These are phyloP conservation scores for Melangyna quadrimaculata DNA, from an alignment of 2,888 invertebrate genomes.

Conservation along the genomic window DNA sequence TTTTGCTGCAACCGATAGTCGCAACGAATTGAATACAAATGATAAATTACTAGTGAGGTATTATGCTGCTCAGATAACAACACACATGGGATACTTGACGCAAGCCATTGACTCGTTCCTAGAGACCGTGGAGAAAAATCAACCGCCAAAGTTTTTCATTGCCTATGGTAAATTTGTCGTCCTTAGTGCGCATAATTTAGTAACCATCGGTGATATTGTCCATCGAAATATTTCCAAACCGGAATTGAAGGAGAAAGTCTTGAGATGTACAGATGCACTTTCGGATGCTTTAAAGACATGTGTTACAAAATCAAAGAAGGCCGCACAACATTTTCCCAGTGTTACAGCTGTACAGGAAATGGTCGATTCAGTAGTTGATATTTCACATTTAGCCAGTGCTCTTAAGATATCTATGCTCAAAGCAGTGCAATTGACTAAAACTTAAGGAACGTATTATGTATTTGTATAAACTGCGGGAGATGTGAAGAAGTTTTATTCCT, in stretches of 20 bases:
- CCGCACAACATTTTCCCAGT: constrained; percentile 95
- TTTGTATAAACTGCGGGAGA: constrained; percentile 10
- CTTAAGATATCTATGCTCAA: constrained; percentile 88
- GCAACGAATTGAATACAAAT: constrained; percentile 84
- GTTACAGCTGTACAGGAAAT: constrained; percentile 95
- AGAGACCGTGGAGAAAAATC: constrained; percentile 94
- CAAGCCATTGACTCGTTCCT: constrained; percentile 96
- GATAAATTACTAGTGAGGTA: constrained; percentile 92
- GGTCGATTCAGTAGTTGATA: constrained; percentile 94
- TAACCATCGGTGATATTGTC: constrained; percentile 96
- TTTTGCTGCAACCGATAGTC: constrained; percentile 81
- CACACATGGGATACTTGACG: constrained; percentile 91
- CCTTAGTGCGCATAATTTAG: constrained; percentile 94
- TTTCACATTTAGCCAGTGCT: constrained; percentile 91
- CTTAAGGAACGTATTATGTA: constrained; percentile 26
- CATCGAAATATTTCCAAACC: constrained; percentile 91
- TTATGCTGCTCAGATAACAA: constrained; percentile 93
- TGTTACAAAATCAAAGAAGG: constrained; percentile 93
- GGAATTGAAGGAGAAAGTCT: constrained; percentile 87
- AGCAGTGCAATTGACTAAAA: constrained; percentile 82
- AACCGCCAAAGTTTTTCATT: constrained; percentile 95
- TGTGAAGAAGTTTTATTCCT: constrained; percentile 6
- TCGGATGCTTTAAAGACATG: constrained; percentile 91
- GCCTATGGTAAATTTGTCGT: constrained; percentile 97
- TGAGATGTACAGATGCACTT: constrained; percentile 89